These are phyloP conservation scores for Apeira syringaria DNA, from an alignment of 2,888 invertebrate genomes.

Conservation along the genomic window DNA sequence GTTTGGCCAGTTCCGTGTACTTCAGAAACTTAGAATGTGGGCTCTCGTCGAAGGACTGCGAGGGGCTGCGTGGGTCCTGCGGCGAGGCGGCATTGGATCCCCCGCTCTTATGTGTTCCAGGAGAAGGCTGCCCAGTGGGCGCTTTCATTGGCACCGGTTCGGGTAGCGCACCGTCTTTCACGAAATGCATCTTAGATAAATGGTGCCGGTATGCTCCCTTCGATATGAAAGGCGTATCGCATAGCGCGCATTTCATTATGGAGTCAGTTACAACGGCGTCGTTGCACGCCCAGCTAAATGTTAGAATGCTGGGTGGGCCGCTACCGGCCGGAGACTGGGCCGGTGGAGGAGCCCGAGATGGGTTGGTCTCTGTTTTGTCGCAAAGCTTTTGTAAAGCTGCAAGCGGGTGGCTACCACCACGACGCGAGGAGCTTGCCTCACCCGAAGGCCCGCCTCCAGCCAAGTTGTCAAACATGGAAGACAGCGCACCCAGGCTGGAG, in stretches of 20 bases:
- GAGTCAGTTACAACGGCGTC: conserved; percentile 95
- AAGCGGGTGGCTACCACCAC: conserved; percentile 93
- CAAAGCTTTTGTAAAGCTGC: conserved; percentile 97
- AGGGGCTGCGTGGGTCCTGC: conserved; percentile 83
- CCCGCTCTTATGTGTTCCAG: conserved; percentile 69
- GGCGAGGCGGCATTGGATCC: conserved; percentile 75
- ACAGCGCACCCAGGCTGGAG: conserved; percentile 91
- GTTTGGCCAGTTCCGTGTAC: conserved; percentile 99
- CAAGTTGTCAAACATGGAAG: conserved; percentile 95
- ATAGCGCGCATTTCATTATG: conserved; percentile 97
- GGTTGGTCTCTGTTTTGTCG: conserved; percentile 95
- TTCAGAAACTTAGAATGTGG: conserved; percentile 98
- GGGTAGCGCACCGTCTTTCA: conserved; percentile 94
- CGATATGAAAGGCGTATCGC: conserved; percentile 97
- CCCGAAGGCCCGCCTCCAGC: conserved; percentile 82
- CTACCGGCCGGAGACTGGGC: conserved; percentile 81
- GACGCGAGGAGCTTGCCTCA: conserved; percentile 84
- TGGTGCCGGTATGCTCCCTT: conserved; percentile 99
- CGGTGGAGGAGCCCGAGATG: conserved; percentile 80
- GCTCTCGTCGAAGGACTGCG: conserved; percentile 91
- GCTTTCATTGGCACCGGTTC: conserved; percentile 88
- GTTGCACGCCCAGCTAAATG: conserved; percentile 97
- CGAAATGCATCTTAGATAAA: conserved; percentile 97
- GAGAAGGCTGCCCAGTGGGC: conserved; percentile 69
- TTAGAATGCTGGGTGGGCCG: conserved; percentile 91